A percentile compares a stretch with the other conserved stretches of the same genome.
phyloP scores from a whole-genome alignment of 2,888 invertebrate species.

The Drosophila incognita region DNA sequence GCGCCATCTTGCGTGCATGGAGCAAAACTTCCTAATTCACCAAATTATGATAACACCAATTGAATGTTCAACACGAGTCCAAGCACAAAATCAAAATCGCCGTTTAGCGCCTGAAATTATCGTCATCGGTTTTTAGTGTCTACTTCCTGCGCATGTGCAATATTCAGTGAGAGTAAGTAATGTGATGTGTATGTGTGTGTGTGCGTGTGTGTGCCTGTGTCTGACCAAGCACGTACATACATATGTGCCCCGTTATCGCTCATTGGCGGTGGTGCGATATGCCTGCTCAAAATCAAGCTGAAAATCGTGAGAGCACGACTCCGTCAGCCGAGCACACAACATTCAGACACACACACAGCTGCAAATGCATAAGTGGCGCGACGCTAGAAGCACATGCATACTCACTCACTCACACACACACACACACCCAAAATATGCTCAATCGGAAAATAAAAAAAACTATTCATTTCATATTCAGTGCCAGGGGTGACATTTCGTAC shows the following conservation, averaged over 20 bases:
- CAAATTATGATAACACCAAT: slow-evolving; percentile 4
- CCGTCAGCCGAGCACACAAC: slow-evolving; percentile 19
- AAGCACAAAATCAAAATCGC: slow-evolving; percentile 8
- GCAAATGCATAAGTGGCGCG: slow-evolving; percentile 23
- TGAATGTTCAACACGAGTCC: neutral
- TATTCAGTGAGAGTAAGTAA: slow-evolving; percentile 28
- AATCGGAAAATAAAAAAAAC: slow-evolving; percentile 57
- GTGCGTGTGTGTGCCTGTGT: slow-evolving; percentile 18
- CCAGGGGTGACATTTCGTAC: slow-evolving; percentile 41
- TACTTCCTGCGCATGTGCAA: slow-evolving; percentile 72
- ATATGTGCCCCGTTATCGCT: slow-evolving; percentile 18
- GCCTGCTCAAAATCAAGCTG: slow-evolving; percentile 28
- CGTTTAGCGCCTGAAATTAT: slow-evolving; percentile 29
- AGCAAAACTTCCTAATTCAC: neutral
- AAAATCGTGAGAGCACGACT: slow-evolving; percentile 47
- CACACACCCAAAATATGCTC: slow-evolving; percentile 32
- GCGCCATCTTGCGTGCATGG: slow-evolving; percentile 35
- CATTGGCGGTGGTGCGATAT: slow-evolving; percentile 62
- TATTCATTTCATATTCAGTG: slow-evolving; percentile 62
- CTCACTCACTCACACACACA: neutral
- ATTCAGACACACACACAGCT: slow-evolving; percentile 9
- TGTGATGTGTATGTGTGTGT: slow-evolving; percentile 9
- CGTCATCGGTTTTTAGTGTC: slow-evolving; percentile 38
- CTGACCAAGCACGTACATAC: slow-evolving; percentile 3
- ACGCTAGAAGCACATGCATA: slow-evolving; percentile 8